These are phyloP conservation scores for Tolypeutes matacus DNA, from an alignment of 2,797 vertebrate species.

Conservation along the genomic window DNA sequence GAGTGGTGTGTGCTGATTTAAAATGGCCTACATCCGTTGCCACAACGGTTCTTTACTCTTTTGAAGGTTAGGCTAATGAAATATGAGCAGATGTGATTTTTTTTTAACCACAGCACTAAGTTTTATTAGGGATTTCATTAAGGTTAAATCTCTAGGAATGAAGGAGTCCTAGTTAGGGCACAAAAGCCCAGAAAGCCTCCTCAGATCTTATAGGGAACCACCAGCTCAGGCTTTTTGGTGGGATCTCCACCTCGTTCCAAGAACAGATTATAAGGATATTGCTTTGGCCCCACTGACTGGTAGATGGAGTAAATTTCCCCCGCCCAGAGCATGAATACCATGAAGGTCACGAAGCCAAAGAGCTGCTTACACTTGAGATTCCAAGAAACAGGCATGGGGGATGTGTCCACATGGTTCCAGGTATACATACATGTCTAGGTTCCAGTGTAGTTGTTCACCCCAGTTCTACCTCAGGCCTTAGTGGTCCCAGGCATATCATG, in stretches of 20 bases:
- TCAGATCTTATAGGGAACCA: constrained; percentile 95
- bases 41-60: background rate
- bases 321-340: constrained; percentile 93
- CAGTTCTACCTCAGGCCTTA: constrained; percentile 95
- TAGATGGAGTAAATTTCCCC: constrained; percentile 91
- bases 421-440: constrained; percentile 96
- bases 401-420: constrained; percentile 95
- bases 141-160: background rate
- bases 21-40: too few relatives aligned
- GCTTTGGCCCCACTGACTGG: constrained; percentile 95
- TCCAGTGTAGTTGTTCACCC: constrained; percentile 97
- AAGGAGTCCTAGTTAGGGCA: constrained; percentile 44
- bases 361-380: constrained; percentile 91
- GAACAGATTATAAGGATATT: constrained; percentile 95
- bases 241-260: constrained; percentile 94
- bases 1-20: too few relatives aligned
- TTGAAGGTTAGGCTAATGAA: background rate
- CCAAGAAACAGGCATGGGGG: constrained; percentile 91
- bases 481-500: constrained; percentile 97
- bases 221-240: constrained; percentile 89
- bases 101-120: too few relatives aligned
- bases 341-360: constrained; percentile 91
- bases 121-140: background rate
- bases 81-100: background rate
- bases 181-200: constrained; percentile 40